phyloP scores from a whole-genome alignment of 2,888 invertebrate species.

The Plebejus anna region DNA sequence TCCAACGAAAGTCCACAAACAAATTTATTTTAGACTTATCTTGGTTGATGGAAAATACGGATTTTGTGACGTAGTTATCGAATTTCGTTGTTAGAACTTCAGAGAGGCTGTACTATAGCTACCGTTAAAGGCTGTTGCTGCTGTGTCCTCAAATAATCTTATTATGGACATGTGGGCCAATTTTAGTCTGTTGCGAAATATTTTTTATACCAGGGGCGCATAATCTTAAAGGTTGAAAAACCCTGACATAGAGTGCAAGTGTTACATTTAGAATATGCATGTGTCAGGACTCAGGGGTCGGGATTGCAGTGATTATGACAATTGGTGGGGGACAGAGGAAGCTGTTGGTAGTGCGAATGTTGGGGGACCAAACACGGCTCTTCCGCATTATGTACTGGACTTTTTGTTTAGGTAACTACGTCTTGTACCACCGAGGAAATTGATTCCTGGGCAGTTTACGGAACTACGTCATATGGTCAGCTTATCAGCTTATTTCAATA shows the following conservation, averaged over 20 bases:
- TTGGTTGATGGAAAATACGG: background rate
- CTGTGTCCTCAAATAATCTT: too few species aligned
- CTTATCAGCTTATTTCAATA: too few species aligned
- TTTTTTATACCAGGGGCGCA: background rate
- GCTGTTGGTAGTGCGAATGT: constrained; percentile 27
- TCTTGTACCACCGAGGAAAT: background rate
- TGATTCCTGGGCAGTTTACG: too few species aligned
- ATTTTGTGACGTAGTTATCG: background rate
- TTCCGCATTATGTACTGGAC: background rate
- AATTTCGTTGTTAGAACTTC: background rate
- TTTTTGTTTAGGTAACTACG: background rate
- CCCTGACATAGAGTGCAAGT: background rate
- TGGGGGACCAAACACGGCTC: constrained; percentile 28
- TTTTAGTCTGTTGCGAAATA: background rate
- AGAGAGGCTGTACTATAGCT: background rate
- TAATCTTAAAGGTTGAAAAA: background rate
- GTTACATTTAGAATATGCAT: background rate
- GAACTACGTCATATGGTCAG: too few species aligned
- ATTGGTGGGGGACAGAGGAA: constrained; percentile 33
- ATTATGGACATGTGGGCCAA: too few species aligned
- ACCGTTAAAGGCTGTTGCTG: too few species aligned
- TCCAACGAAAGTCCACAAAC: background rate
- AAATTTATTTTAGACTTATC: background rate
- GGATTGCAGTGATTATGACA: constrained; percentile 27
- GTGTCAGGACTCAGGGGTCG: constrained; percentile 16